phyloP scores from a whole-genome alignment of 1,140 invertebrate species.

The Drosophila nigrodunni region DNA sequence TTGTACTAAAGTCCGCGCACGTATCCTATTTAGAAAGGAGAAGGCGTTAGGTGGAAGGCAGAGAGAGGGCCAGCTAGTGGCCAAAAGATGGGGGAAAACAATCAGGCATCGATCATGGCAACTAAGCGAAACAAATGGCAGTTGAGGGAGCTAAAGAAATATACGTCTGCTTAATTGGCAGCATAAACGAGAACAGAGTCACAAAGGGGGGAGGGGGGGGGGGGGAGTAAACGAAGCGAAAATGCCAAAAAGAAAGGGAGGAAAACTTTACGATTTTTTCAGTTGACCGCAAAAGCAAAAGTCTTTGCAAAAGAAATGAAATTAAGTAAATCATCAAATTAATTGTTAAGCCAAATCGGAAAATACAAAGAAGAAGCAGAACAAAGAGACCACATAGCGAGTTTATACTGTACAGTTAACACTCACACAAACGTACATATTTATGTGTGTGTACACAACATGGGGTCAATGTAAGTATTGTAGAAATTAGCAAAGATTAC shows the following conservation, averaged over 20 bases:
- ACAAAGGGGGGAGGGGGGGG: no score
- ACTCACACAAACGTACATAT: not conserved
- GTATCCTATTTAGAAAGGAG: constrained; percentile 20
- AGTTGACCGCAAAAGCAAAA: constrained; percentile 37
- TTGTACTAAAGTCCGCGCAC: constrained; percentile 27
- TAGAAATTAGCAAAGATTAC: no score
- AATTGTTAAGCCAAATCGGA: constrained; percentile 51
- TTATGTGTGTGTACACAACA: no score
- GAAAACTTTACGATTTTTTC: constrained; percentile 6
- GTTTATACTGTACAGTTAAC: constrained; percentile 7
- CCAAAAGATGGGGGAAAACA: constrained; percentile 8
- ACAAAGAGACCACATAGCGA: constrained; percentile 12
- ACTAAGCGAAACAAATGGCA: constrained; percentile 37
- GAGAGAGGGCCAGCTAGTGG: not conserved
- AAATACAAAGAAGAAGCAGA: not conserved
- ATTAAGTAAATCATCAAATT: constrained; percentile 72
- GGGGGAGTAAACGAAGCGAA: not conserved
- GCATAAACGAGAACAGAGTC: constrained; percentile 9
- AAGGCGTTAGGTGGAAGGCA: no score
- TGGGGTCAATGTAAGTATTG: no score
- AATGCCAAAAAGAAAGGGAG: not conserved
- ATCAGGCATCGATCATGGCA: constrained; percentile 42
- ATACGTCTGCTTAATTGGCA: constrained; percentile 40
- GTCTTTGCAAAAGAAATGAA: constrained; percentile 45
- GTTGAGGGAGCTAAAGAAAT: constrained; percentile 15